Conservation (phyloP, 2,888 invertebrate species). For the Brachyptera putata region DNA sequence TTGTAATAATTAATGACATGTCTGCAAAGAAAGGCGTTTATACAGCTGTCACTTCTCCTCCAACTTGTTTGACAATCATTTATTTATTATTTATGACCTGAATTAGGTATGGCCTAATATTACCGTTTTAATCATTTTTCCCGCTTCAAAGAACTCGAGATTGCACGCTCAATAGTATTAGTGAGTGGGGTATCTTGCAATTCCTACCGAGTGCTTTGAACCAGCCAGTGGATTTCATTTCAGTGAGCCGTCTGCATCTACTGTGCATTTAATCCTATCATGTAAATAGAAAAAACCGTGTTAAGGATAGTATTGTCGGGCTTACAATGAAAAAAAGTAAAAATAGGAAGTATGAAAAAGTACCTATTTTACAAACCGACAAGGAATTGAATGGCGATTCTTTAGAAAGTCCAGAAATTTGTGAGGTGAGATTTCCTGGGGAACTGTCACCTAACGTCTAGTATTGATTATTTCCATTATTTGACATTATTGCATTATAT, state of each 20-base stretch:
- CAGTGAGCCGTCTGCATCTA: background rate
- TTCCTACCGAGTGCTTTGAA: too few relatives aligned
- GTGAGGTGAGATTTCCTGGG: conserved; percentile 28
- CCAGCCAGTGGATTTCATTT: background rate
- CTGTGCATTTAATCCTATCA: conserved; percentile 15
- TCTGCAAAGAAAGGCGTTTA: too few relatives aligned
- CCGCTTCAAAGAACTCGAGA: too few relatives aligned
- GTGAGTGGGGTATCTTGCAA: too few relatives aligned
- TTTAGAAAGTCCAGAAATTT: conserved; percentile 31
- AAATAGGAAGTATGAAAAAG: conserved; percentile 45
- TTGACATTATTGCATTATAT: conserved; percentile 18
- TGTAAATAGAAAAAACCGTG: conserved; percentile 27
- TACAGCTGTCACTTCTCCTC: too few relatives aligned
- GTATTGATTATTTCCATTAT: conserved; percentile 28
- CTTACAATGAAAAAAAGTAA: conserved; percentile 43
- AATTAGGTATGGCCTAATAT: too few relatives aligned
- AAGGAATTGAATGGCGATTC: conserved; percentile 33
- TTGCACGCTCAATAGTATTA: too few relatives aligned
- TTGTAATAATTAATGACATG: too few relatives aligned
- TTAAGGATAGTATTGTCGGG: too few relatives aligned
- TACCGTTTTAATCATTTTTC: too few relatives aligned
- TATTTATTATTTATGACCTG: too few relatives aligned
- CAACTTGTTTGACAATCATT: too few relatives aligned
- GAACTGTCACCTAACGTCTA: conserved; percentile 5
- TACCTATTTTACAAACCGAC: conserved; percentile 42